Percentiles rank a stretch among this genome's conserved stretches.
Evolutionary conservation across 2,797 vertebrate species (phyloP).

Genomic region (Sternotherus odoratus): DNA sequence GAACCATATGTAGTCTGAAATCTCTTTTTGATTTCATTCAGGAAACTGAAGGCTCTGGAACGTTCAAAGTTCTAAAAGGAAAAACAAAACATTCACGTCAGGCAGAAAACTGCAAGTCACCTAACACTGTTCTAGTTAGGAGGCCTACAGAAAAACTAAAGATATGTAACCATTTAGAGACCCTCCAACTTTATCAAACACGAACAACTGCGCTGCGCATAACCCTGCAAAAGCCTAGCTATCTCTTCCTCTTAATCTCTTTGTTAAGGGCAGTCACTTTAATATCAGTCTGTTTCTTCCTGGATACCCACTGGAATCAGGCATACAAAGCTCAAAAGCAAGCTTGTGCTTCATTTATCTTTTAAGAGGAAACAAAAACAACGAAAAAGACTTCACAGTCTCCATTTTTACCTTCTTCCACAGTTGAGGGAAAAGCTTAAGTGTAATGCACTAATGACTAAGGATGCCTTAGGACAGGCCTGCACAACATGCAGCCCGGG

Average conservation of each 20-base stretch:
- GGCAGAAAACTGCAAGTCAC: background rate
- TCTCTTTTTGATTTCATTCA: slow-evolving; percentile 95
- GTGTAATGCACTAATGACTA: background rate
- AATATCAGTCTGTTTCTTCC: background rate
- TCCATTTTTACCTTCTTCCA: background rate
- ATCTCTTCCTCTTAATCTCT: background rate
- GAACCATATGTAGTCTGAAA: slow-evolving; percentile 99
- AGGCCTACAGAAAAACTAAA: fast-evolving
- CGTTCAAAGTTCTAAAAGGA: slow-evolving; percentile 92
- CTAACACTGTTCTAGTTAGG: background rate
- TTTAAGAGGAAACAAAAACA: background rate
- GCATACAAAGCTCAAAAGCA: too few relatives aligned
- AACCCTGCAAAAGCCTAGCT: fast-evolving
- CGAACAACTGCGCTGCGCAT: fast-evolving
- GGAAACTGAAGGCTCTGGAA: slow-evolving; percentile 95
- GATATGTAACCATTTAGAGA: fast-evolving
- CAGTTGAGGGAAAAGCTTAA: background rate
- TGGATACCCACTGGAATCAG: background rate
- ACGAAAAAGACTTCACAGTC: background rate
- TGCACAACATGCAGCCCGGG: too few relatives aligned
- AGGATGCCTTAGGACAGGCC: background rate
- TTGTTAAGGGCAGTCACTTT: background rate
- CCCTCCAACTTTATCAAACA: background rate
- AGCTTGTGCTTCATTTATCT: background rate
- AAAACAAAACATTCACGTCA: background rate